Percentiles rank a stretch among this genome's conserved stretches.
phyloP scores from a whole-genome alignment of 2,113 vertebrate genomes.

The Paralichthys olivaceus region DNA sequence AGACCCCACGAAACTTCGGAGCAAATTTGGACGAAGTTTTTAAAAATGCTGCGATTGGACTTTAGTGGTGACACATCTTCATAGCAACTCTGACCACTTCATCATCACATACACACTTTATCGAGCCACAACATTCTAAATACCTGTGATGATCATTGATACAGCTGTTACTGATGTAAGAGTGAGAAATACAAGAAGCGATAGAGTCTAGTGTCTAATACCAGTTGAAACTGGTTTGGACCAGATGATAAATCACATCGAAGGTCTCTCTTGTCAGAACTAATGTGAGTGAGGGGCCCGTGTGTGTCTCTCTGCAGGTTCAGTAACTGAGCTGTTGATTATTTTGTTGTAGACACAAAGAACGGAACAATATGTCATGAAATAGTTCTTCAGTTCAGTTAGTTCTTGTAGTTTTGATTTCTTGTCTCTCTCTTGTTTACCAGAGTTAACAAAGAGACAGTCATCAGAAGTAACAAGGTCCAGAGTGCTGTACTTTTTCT shows the following conservation, averaged over 20 bases:
- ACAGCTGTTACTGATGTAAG: too few species aligned
- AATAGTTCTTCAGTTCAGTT: not conserved
- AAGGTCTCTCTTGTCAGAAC: not conserved
- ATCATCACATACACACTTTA: not conserved
- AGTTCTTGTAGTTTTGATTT: not conserved
- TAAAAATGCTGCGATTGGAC: too few species aligned
- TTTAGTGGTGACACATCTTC: too few species aligned
- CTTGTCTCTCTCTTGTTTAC: not conserved
- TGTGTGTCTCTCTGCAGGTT: not conserved
- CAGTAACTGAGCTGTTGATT: not conserved
- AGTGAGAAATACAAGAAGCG: slow-evolving; percentile 41
- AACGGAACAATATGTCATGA: not conserved
- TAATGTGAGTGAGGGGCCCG: not conserved
- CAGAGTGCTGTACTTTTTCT: not conserved
- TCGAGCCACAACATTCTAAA: not conserved
- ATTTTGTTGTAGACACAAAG: not conserved
- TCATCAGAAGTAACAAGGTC: not conserved
- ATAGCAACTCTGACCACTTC: too few species aligned
- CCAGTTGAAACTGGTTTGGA: too few species aligned
- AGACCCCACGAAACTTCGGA: too few species aligned
- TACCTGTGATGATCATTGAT: too few species aligned
- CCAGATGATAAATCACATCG: too few species aligned
- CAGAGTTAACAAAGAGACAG: not conserved
- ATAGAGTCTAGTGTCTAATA: too few species aligned
- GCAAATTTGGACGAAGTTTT: too few species aligned